These are phyloP conservation scores for Nemurella pictetii DNA, from an alignment of 2,888 invertebrate species.

Conservation along the genomic window DNA sequence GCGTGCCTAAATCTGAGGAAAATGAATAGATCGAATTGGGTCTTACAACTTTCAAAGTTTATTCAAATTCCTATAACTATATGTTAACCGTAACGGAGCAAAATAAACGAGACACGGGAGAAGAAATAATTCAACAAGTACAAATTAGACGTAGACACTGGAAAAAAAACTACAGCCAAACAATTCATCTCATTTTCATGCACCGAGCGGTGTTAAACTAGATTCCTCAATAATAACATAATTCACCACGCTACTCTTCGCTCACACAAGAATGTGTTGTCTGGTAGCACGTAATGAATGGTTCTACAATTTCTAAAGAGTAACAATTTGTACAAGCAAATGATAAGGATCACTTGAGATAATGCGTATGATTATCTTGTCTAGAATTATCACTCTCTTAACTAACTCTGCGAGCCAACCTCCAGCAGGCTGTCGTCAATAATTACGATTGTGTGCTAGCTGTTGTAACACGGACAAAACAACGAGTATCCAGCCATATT, in stretches of 20 bases:
- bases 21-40: too few species aligned
- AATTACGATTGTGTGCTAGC: slow-evolving; percentile 1
- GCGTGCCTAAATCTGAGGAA: too few species aligned
- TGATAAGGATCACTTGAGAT: slow-evolving; percentile 30
- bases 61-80: neutral
- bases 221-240: slow-evolving; percentile 22
- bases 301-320: slow-evolving; percentile 30
- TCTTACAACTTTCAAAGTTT: neutral
- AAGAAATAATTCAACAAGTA: neutral
- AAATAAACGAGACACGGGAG: neutral
- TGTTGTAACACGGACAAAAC: slow-evolving; percentile 24
- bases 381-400: slow-evolving; percentile 29
- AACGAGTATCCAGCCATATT: neutral
- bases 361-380: slow-evolving; percentile 32
- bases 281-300: slow-evolving; percentile 18
- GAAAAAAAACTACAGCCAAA: neutral
- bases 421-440: slow-evolving; percentile 20
- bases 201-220: neutral
- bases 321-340: slow-evolving; percentile 28
- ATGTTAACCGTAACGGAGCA: neutral
- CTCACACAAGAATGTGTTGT: neutral
- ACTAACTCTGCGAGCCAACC: slow-evolving; percentile 13
- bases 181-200: neutral
- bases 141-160: neutral
- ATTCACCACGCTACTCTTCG: slow-evolving; percentile 8